Evolutionary conservation across 2,888 invertebrate genomes (phyloP), one percentile per base, ranked within the genome.

Genomic region (Rhamnusium bicolor): DNA sequence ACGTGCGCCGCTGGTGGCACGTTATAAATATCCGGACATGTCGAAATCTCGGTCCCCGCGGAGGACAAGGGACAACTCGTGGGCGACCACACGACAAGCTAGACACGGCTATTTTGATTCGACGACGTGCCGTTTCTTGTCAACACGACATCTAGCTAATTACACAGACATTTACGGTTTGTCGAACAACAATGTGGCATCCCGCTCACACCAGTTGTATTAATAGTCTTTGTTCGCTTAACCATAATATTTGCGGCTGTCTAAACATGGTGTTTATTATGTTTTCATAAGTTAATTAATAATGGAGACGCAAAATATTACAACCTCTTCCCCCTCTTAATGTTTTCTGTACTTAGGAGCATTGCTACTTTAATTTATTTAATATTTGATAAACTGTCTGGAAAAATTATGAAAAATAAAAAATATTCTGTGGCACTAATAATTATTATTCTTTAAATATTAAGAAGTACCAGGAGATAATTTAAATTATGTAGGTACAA

Each of bases 71-170:
- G 60, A 68, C 51, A 58, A 29, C 60, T 40, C 49, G 75, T 73
- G 75, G 75, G 67, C 60, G 73, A 70, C 69, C 68, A 21, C 67
- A 74, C 72, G 74, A 74, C 74, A 74, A 68, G 53, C 74, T 56
- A 66, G 74, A 74, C 76, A 76, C 60, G 67, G 72, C 72, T 76
- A 76, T 76, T 76, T 74, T 69, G 77, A 71, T 71, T 63, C 74
- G 63, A 49, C 71, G 63, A 71, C 66, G 66, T 71, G 71, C 66
- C 60, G 66, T 53, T 61, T 68, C 77, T 72, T 76, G 74, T 74
- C 76, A 71, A 76, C 76, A 76, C 76, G 72, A 72, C 74, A 72
- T 70, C 69, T 29, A 53, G 47, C 77, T 78, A 78, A 78, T 78
- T 78, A 78, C 72, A 71, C 65, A 65, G 72, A 74, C 74, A 73